These are phyloP conservation scores for Antigone vipio DNA, from an alignment of 2,113 vertebrate genomes.

Conservation along the genomic window DNA sequence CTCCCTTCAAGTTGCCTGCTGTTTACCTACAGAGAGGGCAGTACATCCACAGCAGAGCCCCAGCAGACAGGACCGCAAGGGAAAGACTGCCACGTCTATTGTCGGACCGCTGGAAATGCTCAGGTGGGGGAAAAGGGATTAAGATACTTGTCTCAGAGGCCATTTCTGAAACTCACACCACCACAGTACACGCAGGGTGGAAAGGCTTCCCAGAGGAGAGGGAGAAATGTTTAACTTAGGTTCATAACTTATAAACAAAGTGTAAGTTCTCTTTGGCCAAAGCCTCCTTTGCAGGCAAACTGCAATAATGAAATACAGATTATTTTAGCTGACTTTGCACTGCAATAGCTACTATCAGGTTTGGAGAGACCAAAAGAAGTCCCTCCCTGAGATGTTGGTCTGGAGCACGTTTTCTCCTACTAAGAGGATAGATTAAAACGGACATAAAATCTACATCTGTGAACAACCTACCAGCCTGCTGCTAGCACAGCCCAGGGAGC, in stretches of 20 bases:
- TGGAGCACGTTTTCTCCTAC: not conserved
- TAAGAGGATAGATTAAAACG: not conserved
- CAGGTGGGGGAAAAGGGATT: not conserved
- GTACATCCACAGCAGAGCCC: not conserved
- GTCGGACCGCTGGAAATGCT: not conserved
- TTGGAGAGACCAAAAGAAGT: not conserved
- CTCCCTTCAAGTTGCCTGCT: not conserved
- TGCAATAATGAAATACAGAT: not conserved
- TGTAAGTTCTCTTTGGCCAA: not conserved
- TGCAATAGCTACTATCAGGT: not conserved
- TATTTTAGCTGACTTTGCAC: not conserved
- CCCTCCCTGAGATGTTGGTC: not conserved
- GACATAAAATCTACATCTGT: not conserved
- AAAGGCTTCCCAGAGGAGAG: not conserved
- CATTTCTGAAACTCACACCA: not conserved
- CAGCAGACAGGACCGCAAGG: not conserved
- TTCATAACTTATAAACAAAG: not conserved
- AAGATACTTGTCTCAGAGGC: not conserved
- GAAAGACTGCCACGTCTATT: not conserved
- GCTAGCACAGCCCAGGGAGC: not conserved
- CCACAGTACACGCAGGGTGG: rapidly evolving
- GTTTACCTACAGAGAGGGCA: slow-evolving; percentile 2
- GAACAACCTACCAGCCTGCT: not conserved
- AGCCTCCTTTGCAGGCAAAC: not conserved
- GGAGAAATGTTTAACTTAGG: not conserved